phyloP scores from a whole-genome alignment of 2,797 vertebrate genomes.

The Sebastes itinus region DNA sequence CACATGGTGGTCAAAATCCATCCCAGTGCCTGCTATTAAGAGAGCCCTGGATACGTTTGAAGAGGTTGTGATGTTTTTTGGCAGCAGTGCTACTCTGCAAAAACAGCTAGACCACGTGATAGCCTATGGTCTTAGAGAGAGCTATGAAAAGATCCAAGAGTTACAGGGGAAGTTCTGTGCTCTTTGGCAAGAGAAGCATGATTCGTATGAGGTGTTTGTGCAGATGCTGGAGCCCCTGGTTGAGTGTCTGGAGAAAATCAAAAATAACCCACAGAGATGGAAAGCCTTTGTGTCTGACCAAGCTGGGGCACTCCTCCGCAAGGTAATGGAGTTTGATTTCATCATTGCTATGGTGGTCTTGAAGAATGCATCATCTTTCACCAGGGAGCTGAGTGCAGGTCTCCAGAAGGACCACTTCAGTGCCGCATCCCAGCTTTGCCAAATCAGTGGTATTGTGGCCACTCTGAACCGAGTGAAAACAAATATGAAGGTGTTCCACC shows the following conservation, averaged over 20 bases:
- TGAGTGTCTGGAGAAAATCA: constrained; percentile 83
- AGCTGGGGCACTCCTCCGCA: constrained; percentile 72
- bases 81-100: constrained; percentile 73
- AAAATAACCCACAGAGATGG: constrained; percentile 83
- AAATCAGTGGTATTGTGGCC: constrained; percentile 84
- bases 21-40: constrained; percentile 82
- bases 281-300: constrained; percentile 71
- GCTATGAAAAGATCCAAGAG: constrained; percentile 85
- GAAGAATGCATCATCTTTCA: constrained; percentile 85
- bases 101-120: constrained; percentile 85
- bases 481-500: constrained; percentile 87
- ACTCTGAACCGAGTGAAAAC: constrained; percentile 86
- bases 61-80: constrained; percentile 83
- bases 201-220: constrained; percentile 86
- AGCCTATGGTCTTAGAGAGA: constrained; percentile 82
- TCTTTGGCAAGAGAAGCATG: constrained; percentile 84
- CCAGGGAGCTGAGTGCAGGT: constrained; percentile 83
- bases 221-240: constrained; percentile 85
- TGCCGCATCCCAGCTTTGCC: constrained; percentile 85
- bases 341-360: constrained; percentile 84
- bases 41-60: constrained; percentile 83
- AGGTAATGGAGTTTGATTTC: constrained; percentile 85
- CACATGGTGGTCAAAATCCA: constrained; percentile 86
- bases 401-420: constrained; percentile 87
- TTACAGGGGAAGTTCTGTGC: constrained; percentile 83